Evolutionary conservation across 2,888 invertebrate genomes (phyloP).

Genomic region (Drosophila parthenogenetica): DNA sequence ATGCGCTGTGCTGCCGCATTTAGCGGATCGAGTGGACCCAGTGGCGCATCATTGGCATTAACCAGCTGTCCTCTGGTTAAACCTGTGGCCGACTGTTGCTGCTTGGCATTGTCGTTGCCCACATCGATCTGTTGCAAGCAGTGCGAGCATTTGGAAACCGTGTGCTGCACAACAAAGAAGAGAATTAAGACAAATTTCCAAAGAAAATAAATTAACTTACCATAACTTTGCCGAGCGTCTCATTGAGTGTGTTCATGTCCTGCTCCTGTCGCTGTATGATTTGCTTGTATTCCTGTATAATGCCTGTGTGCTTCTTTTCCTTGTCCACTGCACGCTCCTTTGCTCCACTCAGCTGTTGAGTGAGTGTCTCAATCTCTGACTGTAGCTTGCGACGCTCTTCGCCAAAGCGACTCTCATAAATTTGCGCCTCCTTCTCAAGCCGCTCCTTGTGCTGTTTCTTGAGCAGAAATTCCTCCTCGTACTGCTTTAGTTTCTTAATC

Average conservation of each 20-base stretch:
- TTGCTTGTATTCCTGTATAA: slow-evolving; percentile 96
- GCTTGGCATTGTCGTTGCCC: slow-evolving; percentile 51
- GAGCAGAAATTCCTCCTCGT: slow-evolving; percentile 94
- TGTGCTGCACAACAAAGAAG: slow-evolving; percentile 83
- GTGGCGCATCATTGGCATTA: slow-evolving; percentile 72
- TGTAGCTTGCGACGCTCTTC: slow-evolving; percentile 85
- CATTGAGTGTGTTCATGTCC: slow-evolving; percentile 89
- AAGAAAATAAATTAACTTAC: slow-evolving; percentile 84
- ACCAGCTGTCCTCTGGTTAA: slow-evolving; percentile 32
- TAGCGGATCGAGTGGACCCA: slow-evolving; percentile 84
- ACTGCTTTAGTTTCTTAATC: slow-evolving; percentile 96
- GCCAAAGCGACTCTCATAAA: slow-evolving; percentile 89
- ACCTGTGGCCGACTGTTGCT: slow-evolving; percentile 19
- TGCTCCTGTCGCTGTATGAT: slow-evolving; percentile 95
- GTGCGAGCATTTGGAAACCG: slow-evolving; percentile 86
- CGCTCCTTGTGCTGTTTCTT: slow-evolving; percentile 90
- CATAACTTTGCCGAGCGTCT: slow-evolving; percentile 87
- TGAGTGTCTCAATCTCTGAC: slow-evolving; percentile 87
- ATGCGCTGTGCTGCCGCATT: slow-evolving; percentile 87
- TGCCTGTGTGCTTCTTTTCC: slow-evolving; percentile 90
- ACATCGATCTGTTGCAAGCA: slow-evolving; percentile 72
- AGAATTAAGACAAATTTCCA: neutral
- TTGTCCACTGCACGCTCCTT: slow-evolving; percentile 91
- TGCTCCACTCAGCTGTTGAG: slow-evolving; percentile 91
- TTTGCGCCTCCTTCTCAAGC: slow-evolving; percentile 88